A percentile compares a stretch with the other conserved stretches of the same genome.
Evolutionary conservation across 2,888 invertebrate species (phyloP).

Genomic region (Melanargia galathea): DNA sequence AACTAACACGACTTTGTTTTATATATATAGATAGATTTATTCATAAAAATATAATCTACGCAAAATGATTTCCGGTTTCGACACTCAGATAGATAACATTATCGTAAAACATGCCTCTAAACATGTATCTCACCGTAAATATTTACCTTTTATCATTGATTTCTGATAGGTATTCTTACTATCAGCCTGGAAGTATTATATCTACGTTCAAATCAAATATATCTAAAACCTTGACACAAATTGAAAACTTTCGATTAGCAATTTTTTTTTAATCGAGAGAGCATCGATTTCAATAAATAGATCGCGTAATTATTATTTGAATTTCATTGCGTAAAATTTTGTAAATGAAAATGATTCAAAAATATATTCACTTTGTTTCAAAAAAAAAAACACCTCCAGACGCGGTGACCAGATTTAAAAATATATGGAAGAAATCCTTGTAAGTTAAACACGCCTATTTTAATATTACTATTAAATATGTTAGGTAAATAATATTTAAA

Average conservation of each 20-base stretch:
- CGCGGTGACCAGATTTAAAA: too few relatives aligned
- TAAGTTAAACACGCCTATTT: not conserved
- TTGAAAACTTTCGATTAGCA: not conserved
- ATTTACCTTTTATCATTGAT: not conserved
- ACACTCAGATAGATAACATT: not conserved
- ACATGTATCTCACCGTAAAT: not conserved
- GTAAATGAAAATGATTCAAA: too few relatives aligned
- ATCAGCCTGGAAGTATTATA: not conserved
- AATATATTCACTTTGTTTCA: too few relatives aligned
- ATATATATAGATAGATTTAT: too few relatives aligned
- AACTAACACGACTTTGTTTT: too few relatives aligned
- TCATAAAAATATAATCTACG: too few relatives aligned
- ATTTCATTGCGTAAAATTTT: too few relatives aligned
- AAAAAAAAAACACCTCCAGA: too few relatives aligned
- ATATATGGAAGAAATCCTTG: too few relatives aligned
- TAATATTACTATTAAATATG: not conserved
- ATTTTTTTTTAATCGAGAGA: not conserved
- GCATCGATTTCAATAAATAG: not conserved
- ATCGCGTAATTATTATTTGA: too few relatives aligned
- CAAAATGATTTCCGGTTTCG: not conserved
- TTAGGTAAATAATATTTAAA: conserved; percentile 1
- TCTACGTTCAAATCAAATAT: too few relatives aligned
- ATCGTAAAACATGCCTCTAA: not conserved
- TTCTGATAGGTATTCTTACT: not conserved
- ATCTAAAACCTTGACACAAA: conserved; percentile 6